These are phyloP conservation scores for Malurus leucopterus DNA, from an alignment of 2,797 vertebrate species.

Conservation along the genomic window DNA sequence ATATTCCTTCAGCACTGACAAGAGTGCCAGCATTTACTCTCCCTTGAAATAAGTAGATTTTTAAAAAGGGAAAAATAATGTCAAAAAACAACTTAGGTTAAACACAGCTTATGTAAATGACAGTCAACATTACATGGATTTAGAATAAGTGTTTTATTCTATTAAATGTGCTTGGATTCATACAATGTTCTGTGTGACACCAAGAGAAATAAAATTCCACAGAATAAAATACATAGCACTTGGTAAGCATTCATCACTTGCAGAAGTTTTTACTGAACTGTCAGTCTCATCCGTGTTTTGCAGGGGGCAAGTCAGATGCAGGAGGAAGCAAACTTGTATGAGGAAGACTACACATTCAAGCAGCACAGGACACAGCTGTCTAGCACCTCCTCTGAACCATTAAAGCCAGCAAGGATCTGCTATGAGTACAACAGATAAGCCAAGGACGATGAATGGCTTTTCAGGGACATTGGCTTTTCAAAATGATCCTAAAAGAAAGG, in stretches of 20 bases:
- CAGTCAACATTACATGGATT: slow-evolving; percentile 1
- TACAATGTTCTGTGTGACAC: not conserved
- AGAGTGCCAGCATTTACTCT: not conserved
- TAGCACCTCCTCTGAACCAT: not conserved
- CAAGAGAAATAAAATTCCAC: not conserved
- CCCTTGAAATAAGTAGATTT: not conserved
- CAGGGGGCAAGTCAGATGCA: not conserved
- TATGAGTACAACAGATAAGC: not conserved
- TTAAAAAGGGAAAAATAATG: not conserved
- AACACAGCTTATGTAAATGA: slow-evolving; percentile 1
- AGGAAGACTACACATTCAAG: not conserved
- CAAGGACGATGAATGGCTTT: not conserved
- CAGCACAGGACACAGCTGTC: not conserved
- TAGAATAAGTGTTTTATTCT: not conserved
- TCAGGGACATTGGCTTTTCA: not conserved
- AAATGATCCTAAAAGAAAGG: not conserved
- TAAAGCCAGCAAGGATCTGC: not conserved
- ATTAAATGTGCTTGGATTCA: not conserved
- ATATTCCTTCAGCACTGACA: not conserved
- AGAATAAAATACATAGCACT: not conserved
- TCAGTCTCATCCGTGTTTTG: not conserved
- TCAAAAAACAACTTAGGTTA: not conserved
- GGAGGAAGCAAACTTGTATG: not conserved
- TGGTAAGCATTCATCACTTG: not conserved
- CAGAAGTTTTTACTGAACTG: not conserved